Conservation (phyloP, 2,888 invertebrate species). For the Trachelus tabidus region DNA sequence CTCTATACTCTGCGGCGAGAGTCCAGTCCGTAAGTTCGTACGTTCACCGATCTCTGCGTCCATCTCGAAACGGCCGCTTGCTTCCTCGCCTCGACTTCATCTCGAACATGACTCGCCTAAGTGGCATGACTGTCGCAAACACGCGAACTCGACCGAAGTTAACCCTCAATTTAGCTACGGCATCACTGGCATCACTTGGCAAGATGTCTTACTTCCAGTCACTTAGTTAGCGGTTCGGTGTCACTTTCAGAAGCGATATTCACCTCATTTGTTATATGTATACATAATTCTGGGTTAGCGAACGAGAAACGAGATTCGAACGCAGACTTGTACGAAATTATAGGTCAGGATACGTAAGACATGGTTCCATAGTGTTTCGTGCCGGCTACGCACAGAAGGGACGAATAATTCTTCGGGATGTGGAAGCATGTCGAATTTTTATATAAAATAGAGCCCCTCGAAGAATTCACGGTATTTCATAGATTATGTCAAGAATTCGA, state of each 20-base stretch:
- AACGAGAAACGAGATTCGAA: background rate
- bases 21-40: background rate
- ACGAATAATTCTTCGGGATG: too few species aligned
- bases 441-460: too few species aligned
- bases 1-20: background rate
- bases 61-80: conserved; percentile 1
- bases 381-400: too few species aligned
- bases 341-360: too few species aligned
- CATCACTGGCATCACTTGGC: conserved; percentile 9
- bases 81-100: conserved; percentile 13
- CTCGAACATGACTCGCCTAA: conserved; percentile 27
- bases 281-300: conserved; percentile 4
- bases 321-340: too few species aligned
- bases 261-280: background rate
- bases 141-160: conserved; percentile 49
- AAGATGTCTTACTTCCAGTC: conserved; percentile 45
- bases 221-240: conserved; percentile 36
- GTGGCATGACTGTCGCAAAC: conserved; percentile 51
- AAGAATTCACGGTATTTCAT: conserved; percentile 35
- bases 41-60: background rate
- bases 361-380: too few species aligned
- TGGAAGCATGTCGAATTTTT: too few species aligned
- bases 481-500: conserved; percentile 41
- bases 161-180: conserved; percentile 50
- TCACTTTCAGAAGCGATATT: conserved; percentile 31